Base-by-base conservation (phyloP, 2,888 invertebrate genomes). In the Eurytoma adleriae region DNA sequence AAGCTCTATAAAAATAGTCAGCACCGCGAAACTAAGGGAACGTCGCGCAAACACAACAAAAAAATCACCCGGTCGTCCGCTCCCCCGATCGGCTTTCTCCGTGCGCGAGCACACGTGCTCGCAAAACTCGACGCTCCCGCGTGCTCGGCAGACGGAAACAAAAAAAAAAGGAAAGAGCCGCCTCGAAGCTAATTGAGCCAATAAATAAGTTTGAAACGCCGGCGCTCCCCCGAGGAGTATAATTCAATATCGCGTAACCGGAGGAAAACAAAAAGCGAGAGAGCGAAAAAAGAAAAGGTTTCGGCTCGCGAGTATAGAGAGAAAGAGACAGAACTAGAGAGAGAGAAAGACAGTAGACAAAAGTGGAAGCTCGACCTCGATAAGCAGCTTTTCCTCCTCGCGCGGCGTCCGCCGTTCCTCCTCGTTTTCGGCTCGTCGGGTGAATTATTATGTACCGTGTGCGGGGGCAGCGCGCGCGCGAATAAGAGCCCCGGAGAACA, bases 171-270 rank as follows among this genome's bases (percentile, higher is more conserved):
- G n/a, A n/a, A n/a, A n/a, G n/a, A n/a, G n/a, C n/a, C n/a, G n/a
- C n/a, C 12, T 18, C 59, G 59, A 48, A 50, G 24, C 30, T 18
- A 30, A 67, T 72, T 30, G 40, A 72, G 52, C 61, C 59, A 61
- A 72, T 68, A 72, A 78, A 78, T 66, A 59, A 78, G 67, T 67
- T 76, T 16, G 62, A 61, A 52, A 59, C 16, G n/a, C 30, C 27
- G 18, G 56, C 54, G 14, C 16, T n/a, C 54, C 78, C 13, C 5
- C n/a, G 27, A 67, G 52, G 67, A 67, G 50, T 54, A 61, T 61
- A 68, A 66, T 72, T 78, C 61, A 68, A 61, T 68, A 78, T 72
- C 27, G 48, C 54, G 52, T 27, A 61, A 61, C 14, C 12, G 20
- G 14, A 14, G 27, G 2, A 12, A 18, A 2, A 67, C 12, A 18